Conservation (phyloP, 2,113 vertebrate genomes). For the Cardinalis cardinalis region DNA sequence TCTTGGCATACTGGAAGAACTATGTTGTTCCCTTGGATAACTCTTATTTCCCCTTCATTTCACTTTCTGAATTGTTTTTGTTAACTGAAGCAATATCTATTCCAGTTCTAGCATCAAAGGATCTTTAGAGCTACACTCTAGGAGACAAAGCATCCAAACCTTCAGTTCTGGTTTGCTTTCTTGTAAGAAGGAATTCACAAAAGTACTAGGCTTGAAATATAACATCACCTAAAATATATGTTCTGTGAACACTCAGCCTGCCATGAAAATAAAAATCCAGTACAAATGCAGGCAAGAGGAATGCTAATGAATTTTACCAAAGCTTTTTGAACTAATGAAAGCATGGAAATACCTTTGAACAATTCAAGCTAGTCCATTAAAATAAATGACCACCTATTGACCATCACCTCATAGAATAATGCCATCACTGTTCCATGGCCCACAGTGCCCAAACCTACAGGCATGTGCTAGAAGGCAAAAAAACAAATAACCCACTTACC, state of each 20-base stretch:
- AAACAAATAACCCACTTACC: slow-evolving; percentile 70
- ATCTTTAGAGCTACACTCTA: background rate
- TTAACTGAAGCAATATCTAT: background rate
- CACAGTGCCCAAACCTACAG: background rate
- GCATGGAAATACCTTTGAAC: background rate
- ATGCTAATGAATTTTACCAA: background rate
- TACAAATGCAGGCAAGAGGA: background rate
- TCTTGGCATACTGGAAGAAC: background rate
- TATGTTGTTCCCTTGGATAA: background rate
- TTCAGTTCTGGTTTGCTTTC: background rate
- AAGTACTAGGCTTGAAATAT: background rate
- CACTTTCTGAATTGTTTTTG: slow-evolving; percentile 5
- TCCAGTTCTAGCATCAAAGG: background rate
- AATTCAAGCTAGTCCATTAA: background rate
- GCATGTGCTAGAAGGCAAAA: background rate
- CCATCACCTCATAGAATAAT: background rate
- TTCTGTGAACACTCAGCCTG: background rate
- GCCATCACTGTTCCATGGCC: background rate
- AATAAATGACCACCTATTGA: background rate
- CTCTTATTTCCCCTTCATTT: background rate
- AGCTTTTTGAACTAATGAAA: background rate
- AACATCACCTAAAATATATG: background rate
- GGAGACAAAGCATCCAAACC: background rate
- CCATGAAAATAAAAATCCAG: background rate
- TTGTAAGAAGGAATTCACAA: background rate